Evolutionary conservation across 2,113 vertebrate genomes (phyloP).

Genomic region (Nicator chloris): DNA sequence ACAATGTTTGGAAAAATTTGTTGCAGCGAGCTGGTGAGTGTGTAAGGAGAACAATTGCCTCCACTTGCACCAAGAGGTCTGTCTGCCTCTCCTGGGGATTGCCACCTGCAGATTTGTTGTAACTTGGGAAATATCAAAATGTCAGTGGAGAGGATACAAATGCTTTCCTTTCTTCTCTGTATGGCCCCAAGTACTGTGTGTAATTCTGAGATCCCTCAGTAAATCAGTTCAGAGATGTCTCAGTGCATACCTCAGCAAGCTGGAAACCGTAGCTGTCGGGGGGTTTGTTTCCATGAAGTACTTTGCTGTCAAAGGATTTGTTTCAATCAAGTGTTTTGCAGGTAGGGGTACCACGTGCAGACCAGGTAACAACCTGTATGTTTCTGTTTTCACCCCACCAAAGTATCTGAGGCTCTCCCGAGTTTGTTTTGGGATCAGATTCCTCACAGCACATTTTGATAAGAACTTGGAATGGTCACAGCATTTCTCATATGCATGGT

Average conservation of each 20-base stretch:
- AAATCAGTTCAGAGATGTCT: background rate
- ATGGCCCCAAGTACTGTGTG: too few relatives aligned
- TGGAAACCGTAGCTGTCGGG: background rate
- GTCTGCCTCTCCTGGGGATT: background rate
- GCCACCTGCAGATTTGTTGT: background rate
- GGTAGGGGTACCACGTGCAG: background rate
- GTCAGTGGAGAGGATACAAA: background rate
- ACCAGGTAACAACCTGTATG: background rate
- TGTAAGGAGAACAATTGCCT: background rate
- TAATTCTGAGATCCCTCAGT: background rate
- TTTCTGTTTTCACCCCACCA: background rate
- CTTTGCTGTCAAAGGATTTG: background rate
- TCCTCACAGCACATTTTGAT: background rate
- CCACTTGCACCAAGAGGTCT: background rate
- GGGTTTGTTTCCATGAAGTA: background rate
- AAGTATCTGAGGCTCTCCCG: background rate
- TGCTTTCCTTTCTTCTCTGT: background rate
- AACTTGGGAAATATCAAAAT: fast-evolving
- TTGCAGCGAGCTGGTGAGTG: background rate
- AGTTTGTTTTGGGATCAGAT: background rate
- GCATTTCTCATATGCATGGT: background rate
- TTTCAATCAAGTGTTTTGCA: background rate
- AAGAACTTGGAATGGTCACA: background rate
- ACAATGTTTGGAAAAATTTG: background rate
- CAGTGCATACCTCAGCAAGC: background rate